phyloP scores from a whole-genome alignment of 1,140 invertebrate genomes.

The Myzus persicae region DNA sequence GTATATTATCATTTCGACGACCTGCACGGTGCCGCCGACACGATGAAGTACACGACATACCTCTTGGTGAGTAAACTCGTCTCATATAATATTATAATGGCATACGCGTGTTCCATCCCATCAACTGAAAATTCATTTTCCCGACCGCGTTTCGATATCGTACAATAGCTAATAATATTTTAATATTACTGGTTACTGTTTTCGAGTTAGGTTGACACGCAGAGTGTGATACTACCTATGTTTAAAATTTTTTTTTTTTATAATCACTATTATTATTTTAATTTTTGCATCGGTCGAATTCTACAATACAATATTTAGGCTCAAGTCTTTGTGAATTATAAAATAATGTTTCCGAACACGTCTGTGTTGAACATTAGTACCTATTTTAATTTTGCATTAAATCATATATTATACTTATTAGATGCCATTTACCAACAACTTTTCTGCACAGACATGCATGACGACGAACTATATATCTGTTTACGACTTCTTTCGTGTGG shows the following conservation, averaged over 20 bases:
- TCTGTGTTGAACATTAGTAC: background rate
- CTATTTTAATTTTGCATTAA: background rate
- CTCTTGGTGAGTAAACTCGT: slow-evolving; percentile 34
- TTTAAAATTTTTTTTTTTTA: too few relatives aligned
- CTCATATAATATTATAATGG: background rate
- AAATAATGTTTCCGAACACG: background rate
- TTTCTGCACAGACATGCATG: too few relatives aligned
- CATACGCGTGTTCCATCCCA: background rate
- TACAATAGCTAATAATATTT: background rate
- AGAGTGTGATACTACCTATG: background rate
- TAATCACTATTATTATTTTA: background rate
- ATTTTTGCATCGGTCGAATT: background rate
- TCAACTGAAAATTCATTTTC: background rate
- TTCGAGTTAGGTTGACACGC: background rate
- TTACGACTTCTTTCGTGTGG: background rate
- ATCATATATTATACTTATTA: background rate
- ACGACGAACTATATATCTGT: background rate
- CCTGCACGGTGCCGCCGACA: background rate
- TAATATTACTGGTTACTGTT: background rate
- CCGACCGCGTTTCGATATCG: background rate
- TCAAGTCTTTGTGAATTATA: background rate
- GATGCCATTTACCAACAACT: background rate
- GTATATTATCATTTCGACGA: background rate
- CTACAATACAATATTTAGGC: background rate
- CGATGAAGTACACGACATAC: slow-evolving; percentile 20